These are phyloP conservation scores for Malacosoma neustria DNA, from an alignment of 2,888 invertebrate species.

Conservation along the genomic window DNA sequence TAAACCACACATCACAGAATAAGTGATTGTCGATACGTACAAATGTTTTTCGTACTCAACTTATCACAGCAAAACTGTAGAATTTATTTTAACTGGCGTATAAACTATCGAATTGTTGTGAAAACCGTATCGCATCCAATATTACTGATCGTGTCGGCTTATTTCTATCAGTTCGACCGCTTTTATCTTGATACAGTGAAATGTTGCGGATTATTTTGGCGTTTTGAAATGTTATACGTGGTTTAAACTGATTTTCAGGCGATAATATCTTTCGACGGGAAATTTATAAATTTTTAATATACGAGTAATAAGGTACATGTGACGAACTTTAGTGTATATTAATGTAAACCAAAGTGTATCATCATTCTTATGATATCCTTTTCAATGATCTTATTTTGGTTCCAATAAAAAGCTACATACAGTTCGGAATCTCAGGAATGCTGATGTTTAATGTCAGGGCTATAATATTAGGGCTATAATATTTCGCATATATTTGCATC, in stretches of 20 bases:
- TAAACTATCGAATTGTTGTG: conserved; percentile 10
- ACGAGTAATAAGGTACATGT: too few species aligned
- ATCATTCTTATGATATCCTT: too few species aligned
- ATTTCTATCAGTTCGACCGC: background rate
- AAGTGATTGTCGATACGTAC: conserved; percentile 21
- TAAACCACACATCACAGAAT: conserved; percentile 5
- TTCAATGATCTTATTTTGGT: too few species aligned
- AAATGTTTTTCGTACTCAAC: conserved; percentile 15
- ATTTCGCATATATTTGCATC: too few species aligned
- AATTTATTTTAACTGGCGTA: conserved; percentile 24
- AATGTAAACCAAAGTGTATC: too few species aligned
- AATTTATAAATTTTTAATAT: too few species aligned
- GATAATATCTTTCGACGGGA: too few species aligned
- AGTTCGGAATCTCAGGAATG: too few species aligned
- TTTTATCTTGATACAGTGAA: background rate
- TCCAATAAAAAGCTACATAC: too few species aligned
- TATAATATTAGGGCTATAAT: too few species aligned
- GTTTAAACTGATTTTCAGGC: background rate
- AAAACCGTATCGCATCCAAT: background rate
- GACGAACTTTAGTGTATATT: too few species aligned
- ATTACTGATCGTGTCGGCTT: background rate
- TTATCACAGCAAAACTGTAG: conserved; percentile 21
- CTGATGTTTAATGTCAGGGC: too few species aligned
- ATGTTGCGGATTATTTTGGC: background rate
- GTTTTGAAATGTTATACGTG: background rate